These are phyloP conservation scores for Melanotaenia maccullochi DNA, from an alignment of 2,797 vertebrate genomes.

Conservation along the genomic window DNA sequence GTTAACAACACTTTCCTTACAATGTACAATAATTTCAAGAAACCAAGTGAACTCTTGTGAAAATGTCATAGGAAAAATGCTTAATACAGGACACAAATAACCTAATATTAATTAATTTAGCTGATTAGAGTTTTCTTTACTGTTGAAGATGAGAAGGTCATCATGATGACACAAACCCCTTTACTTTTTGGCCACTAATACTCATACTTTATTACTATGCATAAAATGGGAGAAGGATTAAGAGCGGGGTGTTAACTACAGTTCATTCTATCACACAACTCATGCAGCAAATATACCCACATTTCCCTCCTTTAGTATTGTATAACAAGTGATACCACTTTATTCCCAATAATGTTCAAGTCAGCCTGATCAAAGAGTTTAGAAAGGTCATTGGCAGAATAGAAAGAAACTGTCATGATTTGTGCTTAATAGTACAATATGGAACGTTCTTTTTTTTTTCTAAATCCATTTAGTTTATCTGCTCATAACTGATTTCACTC, in stretches of 20 bases:
- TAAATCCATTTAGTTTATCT: slow-evolving; percentile 33
- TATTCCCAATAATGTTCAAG: neutral
- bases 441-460: slow-evolving; percentile 5
- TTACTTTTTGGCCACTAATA: too few species aligned
- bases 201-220: neutral
- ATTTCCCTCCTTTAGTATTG: neutral
- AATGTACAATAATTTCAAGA: too few species aligned
- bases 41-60: too few species aligned
- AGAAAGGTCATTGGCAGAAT: neutral
- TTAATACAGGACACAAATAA: too few species aligned
- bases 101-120: neutral
- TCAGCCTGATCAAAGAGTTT: neutral
- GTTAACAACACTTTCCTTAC: too few species aligned
- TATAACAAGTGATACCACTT: neutral
- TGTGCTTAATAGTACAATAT: slow-evolving; percentile 17
- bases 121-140: neutral
- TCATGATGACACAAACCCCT: too few species aligned
- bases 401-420: neutral
- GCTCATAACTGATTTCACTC: slow-evolving; percentile 27
- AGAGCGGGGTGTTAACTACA: neutral
- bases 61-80: too few species aligned
- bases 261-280: neutral
- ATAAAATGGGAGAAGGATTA: neutral
- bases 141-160: too few species aligned
- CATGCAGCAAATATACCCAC: neutral